A percentile compares a stretch with the other conserved stretches of the same genome.
phyloP scores from a whole-genome alignment of 2,888 invertebrate species.

The Parelbella ahira region DNA sequence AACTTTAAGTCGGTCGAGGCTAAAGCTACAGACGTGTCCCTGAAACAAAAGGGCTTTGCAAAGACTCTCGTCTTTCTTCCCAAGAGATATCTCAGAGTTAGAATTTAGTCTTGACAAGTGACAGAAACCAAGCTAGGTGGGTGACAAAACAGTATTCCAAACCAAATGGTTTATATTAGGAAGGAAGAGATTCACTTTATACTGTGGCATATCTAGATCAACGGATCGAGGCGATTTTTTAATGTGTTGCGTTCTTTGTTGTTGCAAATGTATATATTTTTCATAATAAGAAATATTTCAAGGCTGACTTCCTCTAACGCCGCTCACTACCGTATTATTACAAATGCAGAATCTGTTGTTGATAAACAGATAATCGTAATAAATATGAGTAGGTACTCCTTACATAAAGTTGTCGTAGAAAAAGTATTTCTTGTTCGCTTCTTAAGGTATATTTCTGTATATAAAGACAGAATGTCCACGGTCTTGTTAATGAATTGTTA shows the following conservation, averaged over 20 bases:
- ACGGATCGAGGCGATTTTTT: slow-evolving; percentile 1
- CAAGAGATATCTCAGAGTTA: neutral
- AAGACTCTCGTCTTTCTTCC: neutral
- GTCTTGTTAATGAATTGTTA: too few species aligned
- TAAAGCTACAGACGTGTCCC: slow-evolving; percentile 3
- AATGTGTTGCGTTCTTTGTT: neutral
- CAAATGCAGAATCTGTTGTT: too few species aligned
- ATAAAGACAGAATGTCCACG: too few species aligned
- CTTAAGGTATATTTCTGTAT: too few species aligned
- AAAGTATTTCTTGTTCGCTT: too few species aligned
- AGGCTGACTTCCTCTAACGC: slow-evolving; percentile 2
- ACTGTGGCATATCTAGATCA: slow-evolving; percentile 3
- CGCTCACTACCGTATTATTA: neutral
- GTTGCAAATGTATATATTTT: slow-evolving; percentile 4
- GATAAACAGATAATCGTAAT: too few species aligned
- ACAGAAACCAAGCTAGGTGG: too few species aligned
- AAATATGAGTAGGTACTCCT: too few species aligned
- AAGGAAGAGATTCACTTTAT: slow-evolving; percentile 4
- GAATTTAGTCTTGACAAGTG: too few species aligned
- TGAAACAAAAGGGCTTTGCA: neutral
- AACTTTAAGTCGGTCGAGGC: slow-evolving; percentile 4
- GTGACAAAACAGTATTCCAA: too few species aligned
- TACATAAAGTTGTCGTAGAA: too few species aligned
- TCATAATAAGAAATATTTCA: slow-evolving; percentile 4
- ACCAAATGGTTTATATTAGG: too few species aligned